Base-by-base conservation (phyloP, 2,113 vertebrate species). In the Barnardius zonarius region DNA sequence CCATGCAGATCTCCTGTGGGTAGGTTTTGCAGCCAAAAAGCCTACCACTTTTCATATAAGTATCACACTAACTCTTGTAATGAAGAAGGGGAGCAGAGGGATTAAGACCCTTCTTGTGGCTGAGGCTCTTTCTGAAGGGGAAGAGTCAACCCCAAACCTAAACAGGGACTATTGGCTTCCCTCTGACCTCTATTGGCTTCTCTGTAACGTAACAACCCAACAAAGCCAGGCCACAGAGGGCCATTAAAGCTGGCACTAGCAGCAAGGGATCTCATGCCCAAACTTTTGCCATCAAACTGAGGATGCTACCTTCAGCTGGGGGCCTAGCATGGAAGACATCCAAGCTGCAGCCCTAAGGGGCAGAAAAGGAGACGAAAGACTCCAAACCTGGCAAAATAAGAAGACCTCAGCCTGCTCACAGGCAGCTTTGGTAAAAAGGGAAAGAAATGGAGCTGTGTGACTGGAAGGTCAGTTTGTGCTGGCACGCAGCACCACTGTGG, bases 401-500 rank as follows among this genome's bases (percentile, higher is more conserved):
- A 30, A 77, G 41, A 63, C 10, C 27, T 73, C 2, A 2, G 37
- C 23, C 27, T 83, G n/a, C 18, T 51, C 79, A 63, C 18, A 54
- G 43, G 28, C 43, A 83, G 78, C 12, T 49, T 6, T 0, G 2
- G 31, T 16, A 8, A 17, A 75, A 52, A 57, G 27, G 28, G 30
- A 25, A 46, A 6, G 44, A 57, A 62, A 63, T 5, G 43, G 57
- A 59, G 66, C 2, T 0, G 30, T 35, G 73, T 83, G 83, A 73
- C 41, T 5, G 44, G 59, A 37, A 92, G 93, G 39, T 81, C 57
- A 92, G 83, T 75, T 66, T 86, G 83, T 86, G 77, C 93, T 90
- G 88, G 90, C 83, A 61, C 48, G 35, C 8, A 9, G 37, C 3
- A 8, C 51, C 1, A 3, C 52, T 6, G 35, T 5, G 22, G 49